phyloP scores from a whole-genome alignment of 2,113 vertebrate genomes.

The Cromileptes altivelis region DNA sequence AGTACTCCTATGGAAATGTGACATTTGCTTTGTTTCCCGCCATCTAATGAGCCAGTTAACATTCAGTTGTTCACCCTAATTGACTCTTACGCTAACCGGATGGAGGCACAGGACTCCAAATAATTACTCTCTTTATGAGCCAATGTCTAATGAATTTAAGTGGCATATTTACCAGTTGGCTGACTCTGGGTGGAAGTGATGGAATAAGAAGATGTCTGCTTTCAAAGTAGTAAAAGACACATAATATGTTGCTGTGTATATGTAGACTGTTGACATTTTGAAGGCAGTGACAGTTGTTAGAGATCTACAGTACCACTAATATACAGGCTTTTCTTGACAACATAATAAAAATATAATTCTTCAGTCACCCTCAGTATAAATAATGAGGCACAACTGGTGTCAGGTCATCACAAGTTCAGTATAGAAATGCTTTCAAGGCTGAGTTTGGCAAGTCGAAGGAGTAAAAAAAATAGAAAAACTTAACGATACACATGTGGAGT shows the following conservation, averaged over 20 bases:
- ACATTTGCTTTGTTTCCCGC: conserved; percentile 82
- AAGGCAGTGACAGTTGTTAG: not conserved
- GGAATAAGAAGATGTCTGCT: conserved; percentile 43
- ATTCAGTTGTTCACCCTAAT: conserved; percentile 85
- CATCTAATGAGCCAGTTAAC: conserved; percentile 86
- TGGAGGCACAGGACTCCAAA: conserved; percentile 77
- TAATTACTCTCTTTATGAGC: conserved; percentile 82
- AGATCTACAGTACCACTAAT: not conserved
- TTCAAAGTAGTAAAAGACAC: conserved; percentile 8
- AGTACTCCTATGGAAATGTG: conserved; percentile 79
- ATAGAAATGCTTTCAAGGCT: not conserved
- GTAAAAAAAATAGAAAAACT: not conserved
- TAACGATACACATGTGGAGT: not conserved
- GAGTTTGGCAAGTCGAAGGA: not conserved
- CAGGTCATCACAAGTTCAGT: not conserved
- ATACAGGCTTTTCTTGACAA: not conserved
- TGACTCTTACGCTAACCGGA: conserved; percentile 80
- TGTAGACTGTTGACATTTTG: conserved; percentile 6
- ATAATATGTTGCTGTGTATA: not conserved
- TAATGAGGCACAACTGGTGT: not conserved
- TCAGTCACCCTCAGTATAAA: not conserved
- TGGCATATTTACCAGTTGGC: conserved; percentile 70
- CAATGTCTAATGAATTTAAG: conserved; percentile 81
- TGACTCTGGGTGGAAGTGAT: conserved; percentile 59
- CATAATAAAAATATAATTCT: not conserved